These are phyloP conservation scores for Leptopilina myrica DNA, from an alignment of 2,888 invertebrate genomes.

Conservation along the genomic window DNA sequence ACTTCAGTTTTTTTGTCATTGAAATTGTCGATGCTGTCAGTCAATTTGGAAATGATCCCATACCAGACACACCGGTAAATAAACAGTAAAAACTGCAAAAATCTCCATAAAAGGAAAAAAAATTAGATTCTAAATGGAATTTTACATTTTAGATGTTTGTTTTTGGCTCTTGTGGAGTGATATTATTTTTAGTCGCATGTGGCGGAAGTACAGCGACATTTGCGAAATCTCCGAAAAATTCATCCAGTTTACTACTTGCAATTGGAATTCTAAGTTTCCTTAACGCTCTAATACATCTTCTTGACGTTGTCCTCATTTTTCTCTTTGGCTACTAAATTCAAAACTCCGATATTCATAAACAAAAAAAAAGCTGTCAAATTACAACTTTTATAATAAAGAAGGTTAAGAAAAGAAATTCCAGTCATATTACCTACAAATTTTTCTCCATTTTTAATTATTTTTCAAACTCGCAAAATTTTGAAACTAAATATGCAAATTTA, in stretches of 20 bases:
- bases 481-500: no score
- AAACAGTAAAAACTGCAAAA: constrained; percentile 15
- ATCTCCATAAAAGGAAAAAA: background rate
- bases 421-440: background rate
- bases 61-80: constrained; percentile 63
- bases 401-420: background rate
- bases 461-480: no score
- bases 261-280: constrained; percentile 13
- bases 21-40: constrained; percentile 61
- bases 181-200: constrained; percentile 60
- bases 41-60: constrained; percentile 57
- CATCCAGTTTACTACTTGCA: constrained; percentile 6
- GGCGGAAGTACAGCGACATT: constrained; percentile 23
- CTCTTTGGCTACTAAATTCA: constrained; percentile 20
- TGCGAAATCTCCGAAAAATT: constrained; percentile 8
- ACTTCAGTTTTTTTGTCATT: constrained; percentile 10
- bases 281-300: background rate
- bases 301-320: constrained; percentile 13
- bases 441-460: background rate
- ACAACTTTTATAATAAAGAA: background rate
- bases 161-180: constrained; percentile 63
- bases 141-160: constrained; percentile 63
- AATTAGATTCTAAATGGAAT: constrained; percentile 8
- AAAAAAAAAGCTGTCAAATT: background rate
- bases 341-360: background rate